phyloP scores from a whole-genome alignment of 2,113 vertebrate species.

The Dasyprocta punctata region DNA sequence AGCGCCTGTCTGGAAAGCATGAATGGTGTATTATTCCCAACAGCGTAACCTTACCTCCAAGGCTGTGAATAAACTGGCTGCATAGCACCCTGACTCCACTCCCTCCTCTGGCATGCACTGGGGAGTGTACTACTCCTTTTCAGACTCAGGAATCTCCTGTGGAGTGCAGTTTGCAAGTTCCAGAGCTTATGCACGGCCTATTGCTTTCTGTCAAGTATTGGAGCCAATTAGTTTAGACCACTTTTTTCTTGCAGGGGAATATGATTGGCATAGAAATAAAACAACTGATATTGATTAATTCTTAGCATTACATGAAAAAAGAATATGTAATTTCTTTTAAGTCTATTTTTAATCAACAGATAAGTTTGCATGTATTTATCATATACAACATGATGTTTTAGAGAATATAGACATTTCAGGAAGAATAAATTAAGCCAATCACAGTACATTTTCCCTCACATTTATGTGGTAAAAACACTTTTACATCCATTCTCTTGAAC shows the following conservation, averaged over 20 bases:
- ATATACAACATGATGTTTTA: neutral
- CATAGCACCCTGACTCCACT: neutral
- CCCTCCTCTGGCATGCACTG: neutral
- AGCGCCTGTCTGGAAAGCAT: neutral
- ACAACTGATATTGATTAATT: neutral
- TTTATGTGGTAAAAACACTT: neutral
- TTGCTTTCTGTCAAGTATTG: neutral
- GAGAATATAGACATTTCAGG: neutral
- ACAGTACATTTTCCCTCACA: neutral
- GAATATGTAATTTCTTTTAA: neutral
- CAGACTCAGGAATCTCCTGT: neutral
- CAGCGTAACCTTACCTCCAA: neutral
- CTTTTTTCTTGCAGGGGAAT: rapidly evolving
- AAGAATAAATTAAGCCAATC: neutral
- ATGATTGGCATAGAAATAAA: neutral
- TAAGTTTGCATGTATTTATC: neutral
- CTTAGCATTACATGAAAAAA: neutral
- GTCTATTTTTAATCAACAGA: neutral
- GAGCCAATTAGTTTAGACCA: neutral
- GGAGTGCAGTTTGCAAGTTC: neutral
- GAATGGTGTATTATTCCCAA: neutral
- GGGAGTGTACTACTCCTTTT: rapidly evolving
- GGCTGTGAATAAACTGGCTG: neutral
- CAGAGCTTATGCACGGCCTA: neutral
- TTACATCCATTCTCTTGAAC: neutral